These are phyloP conservation scores for Agriopis marginaria DNA, from an alignment of 2,888 invertebrate genomes.

Conservation along the genomic window DNA sequence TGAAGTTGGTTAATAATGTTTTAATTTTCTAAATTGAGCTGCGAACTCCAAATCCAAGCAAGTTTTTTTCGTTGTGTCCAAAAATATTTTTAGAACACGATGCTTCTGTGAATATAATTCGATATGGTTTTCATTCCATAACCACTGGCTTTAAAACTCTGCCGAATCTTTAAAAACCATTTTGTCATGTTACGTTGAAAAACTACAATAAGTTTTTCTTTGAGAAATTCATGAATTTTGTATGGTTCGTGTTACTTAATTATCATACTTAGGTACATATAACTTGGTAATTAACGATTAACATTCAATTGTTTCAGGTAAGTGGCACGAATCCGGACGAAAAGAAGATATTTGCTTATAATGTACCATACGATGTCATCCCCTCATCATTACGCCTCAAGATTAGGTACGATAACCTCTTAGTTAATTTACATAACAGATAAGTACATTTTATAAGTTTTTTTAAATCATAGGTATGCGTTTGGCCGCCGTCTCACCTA, in stretches of 20 bases:
- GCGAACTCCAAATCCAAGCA: no score
- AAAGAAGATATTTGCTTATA: neutral
- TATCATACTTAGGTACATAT: neutral
- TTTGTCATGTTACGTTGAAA: slow-evolving; percentile 10
- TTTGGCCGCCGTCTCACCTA: no score
- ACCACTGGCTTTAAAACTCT: neutral
- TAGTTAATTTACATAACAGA: neutral
- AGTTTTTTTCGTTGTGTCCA: neutral
- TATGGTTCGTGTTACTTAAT: neutral
- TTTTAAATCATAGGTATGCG: no score
- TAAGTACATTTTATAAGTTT: neutral
- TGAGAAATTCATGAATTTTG: neutral
- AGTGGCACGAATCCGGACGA: slow-evolving; percentile 33
- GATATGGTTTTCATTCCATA: neutral
- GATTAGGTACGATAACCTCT: slow-evolving; percentile 40
- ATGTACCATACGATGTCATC: slow-evolving; percentile 17
- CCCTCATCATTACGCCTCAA: slow-evolving; percentile 36
- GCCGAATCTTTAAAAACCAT: neutral
- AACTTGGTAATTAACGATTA: neutral
- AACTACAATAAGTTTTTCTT: slow-evolving; percentile 10
- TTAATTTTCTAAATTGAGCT: no score
- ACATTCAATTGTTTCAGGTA: slow-evolving; percentile 47
- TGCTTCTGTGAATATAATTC: neutral
- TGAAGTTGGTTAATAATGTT: no score
- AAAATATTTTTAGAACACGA: neutral